A percentile compares a stretch with the other conserved stretches of the same genome.
phyloP scores from a whole-genome alignment of 2,797 vertebrate species.

The Sarcophilus harrisii region DNA sequence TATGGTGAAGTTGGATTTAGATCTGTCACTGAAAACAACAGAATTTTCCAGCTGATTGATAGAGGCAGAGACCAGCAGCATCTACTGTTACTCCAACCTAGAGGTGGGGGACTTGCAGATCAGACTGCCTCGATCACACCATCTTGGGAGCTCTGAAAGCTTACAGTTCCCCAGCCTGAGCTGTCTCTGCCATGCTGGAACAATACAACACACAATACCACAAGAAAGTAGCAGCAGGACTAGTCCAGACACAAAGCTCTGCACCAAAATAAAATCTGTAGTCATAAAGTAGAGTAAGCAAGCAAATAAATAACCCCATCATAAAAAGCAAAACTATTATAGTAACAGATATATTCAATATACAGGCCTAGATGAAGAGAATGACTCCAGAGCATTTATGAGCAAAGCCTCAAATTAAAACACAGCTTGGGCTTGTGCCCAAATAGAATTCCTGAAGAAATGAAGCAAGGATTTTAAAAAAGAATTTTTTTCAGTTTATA shows the following conservation, averaged over 20 bases:
- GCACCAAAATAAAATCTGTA: not conserved
- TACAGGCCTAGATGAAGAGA: not conserved
- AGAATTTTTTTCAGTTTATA: not conserved
- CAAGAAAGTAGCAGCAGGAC: not conserved
- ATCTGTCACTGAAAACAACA: not conserved
- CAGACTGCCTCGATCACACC: not conserved
- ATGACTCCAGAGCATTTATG: not conserved
- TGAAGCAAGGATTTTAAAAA: not conserved
- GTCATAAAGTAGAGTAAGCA: not conserved
- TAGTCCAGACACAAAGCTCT: not conserved
- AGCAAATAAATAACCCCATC: not conserved
- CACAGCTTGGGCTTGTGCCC: not conserved
- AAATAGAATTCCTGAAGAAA: not conserved
- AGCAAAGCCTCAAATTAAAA: not conserved
- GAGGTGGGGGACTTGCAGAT: not conserved
- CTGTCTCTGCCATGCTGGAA: not conserved
- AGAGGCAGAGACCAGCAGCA: not conserved
- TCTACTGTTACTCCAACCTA: not conserved
- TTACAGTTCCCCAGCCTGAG: not conserved
- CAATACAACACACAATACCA: not conserved
- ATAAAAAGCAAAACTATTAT: not conserved
- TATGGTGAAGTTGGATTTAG: not conserved
- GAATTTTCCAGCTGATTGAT: not conserved
- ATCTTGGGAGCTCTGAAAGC: not conserved
- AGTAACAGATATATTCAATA: not conserved